Evolutionary conservation across 2,888 invertebrate genomes (phyloP).

Genomic region (Netelia melanura): DNA sequence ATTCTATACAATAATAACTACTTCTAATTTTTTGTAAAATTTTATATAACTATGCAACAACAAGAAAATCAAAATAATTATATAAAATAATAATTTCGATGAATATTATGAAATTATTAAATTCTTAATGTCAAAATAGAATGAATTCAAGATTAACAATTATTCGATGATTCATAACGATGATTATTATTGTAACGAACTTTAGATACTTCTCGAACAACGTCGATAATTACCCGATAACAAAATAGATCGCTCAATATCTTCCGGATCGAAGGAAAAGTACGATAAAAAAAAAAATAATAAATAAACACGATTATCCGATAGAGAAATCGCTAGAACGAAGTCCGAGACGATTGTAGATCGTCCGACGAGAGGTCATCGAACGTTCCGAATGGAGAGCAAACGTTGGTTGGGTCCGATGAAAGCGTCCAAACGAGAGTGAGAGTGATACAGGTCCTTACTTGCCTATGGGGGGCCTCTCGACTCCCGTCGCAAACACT

Average conservation of each 20-base stretch:
- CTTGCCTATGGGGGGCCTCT: background rate
- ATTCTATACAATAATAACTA: too few relatives aligned
- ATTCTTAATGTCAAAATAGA: too few relatives aligned
- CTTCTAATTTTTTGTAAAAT: too few relatives aligned
- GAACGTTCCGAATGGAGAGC: conserved; percentile 43
- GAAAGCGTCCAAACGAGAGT: conserved; percentile 54
- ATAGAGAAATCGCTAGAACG: background rate
- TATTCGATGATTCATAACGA: too few relatives aligned
- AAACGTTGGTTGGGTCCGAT: conserved; percentile 23
- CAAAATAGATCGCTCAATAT: background rate
- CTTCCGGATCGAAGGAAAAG: background rate
- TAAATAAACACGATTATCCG: background rate
- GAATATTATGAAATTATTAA: too few relatives aligned
- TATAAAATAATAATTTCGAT: too few relatives aligned
- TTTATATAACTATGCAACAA: too few relatives aligned
- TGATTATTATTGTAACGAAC: background rate
- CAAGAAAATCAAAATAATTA: too few relatives aligned
- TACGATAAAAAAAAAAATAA: background rate
- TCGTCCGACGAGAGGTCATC: background rate
- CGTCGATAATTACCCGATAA: background rate
- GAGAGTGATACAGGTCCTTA: conserved; percentile 50
- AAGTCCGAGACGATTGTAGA: conserved; percentile 5
- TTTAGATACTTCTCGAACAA: background rate
- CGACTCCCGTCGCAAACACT: conserved; percentile 6
- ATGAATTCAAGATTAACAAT: too few relatives aligned